Base-by-base conservation (phyloP, 1,140 invertebrate genomes). In the Magallana ariakensis region DNA sequence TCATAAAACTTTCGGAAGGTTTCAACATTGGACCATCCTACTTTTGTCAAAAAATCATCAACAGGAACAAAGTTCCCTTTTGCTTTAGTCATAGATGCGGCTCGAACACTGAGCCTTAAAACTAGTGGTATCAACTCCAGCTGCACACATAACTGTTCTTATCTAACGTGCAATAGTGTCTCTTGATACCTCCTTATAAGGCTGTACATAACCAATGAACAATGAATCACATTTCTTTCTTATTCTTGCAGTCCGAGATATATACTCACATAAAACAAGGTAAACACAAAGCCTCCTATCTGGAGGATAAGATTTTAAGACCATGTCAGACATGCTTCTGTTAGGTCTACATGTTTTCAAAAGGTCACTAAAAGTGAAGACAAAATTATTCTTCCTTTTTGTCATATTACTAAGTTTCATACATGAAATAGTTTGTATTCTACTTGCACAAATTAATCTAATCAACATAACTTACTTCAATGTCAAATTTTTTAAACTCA, bases 161-260 rank as follows among this genome's bases (percentile, higher is more conserved):
- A 87, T 85, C 88, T 84, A 89, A n/a, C 84, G 33, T 9, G 80
- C 22, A 54, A 89, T 55, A 22, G 89, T 86, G 16, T 86, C 22
- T 85, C 70, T 86, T 10, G 84, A 75, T 19, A 83, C 87, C 8
- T 16, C 13, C 22, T 84, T 80, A 66, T 84, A 55, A 1, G 86
- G 83, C 46, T 84, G 80, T 22, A 84, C 60, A 22, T 53, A 80
- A 55, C 58, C 80, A 8, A 89, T 83, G n/a, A 87, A 84, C 16
- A 83, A 46, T 15, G 53, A 82, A n/a, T 46, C 11, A 26, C 56
- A 57, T 19, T 15, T 53, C n/a, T 13, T 81, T 33, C 83, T 22
- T 16, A 83, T n/a, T 26, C 53, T 11, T 46, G 22, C 46, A 46
- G 87, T 89, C 80, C 85, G 11, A n/a, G 53, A 2, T 19, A 88